phyloP scores from a whole-genome alignment of 1,140 invertebrate genomes.

The Alviniconcha marisindica region DNA sequence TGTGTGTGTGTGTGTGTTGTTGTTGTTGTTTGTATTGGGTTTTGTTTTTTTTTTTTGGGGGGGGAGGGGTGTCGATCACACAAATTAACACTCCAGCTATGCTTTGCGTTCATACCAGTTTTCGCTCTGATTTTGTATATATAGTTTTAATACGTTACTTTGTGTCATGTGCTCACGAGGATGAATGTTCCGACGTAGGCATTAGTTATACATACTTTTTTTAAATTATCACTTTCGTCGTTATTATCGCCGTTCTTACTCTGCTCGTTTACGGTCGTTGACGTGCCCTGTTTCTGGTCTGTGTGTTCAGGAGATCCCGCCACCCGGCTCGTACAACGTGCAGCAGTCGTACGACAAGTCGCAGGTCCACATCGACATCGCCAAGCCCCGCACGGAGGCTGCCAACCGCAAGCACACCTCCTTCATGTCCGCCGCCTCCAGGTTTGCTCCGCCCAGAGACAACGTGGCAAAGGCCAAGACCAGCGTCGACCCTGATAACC shows the following conservation, averaged over 20 bases:
- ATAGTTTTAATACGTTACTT: no score
- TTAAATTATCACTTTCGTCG: no score
- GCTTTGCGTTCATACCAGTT: no score
- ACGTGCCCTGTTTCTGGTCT: neutral
- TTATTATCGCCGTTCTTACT: no score
- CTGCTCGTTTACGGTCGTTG: neutral
- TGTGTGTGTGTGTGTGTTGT: neutral
- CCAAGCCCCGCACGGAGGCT: slow-evolving; percentile 69
- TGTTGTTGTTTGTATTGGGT: neutral
- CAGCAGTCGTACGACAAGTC: slow-evolving; percentile 66
- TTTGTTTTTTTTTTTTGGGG: no score
- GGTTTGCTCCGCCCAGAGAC: slow-evolving; percentile 71
- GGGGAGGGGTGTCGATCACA: no score
- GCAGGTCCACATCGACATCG: slow-evolving; percentile 55
- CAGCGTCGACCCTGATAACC: slow-evolving; percentile 64
- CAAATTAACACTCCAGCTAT: no score
- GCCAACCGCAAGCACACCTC: slow-evolving; percentile 71
- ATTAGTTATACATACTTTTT: no score
- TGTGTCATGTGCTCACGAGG: no score
- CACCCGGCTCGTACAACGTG: slow-evolving; percentile 74
- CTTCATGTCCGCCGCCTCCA: slow-evolving; percentile 70
- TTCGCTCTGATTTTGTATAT: no score
- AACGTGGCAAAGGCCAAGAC: slow-evolving; percentile 51
- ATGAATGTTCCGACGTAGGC: no score
- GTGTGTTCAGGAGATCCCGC: slow-evolving; percentile 71